These are phyloP conservation scores for Augiades crinisus DNA, from an alignment of 2,888 invertebrate genomes.

Conservation along the genomic window DNA sequence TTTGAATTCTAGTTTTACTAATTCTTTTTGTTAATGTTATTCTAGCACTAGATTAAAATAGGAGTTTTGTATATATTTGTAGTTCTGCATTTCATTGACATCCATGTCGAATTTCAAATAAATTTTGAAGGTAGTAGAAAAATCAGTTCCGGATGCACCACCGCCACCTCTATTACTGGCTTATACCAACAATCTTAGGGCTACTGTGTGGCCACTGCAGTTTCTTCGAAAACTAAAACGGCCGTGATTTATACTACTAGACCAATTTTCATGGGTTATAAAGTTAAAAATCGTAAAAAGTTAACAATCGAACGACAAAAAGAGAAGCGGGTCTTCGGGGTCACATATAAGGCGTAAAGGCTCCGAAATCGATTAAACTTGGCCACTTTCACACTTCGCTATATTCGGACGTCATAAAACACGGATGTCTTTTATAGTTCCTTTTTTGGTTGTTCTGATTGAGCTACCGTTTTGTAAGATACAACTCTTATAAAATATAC, in stretches of 20 bases:
- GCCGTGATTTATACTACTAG: neutral
- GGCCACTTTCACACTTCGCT: conserved; percentile 29
- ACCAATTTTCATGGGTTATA: neutral
- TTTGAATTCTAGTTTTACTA: too few species aligned
- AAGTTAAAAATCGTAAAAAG: conserved; percentile 14
- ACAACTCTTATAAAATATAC: too few species aligned
- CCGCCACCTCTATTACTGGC: too few species aligned
- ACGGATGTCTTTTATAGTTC: conserved; percentile 18
- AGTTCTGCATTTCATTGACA: too few species aligned
- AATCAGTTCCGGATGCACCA: too few species aligned
- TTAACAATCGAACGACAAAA: neutral
- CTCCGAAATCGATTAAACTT: conserved; percentile 35
- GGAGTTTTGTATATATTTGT: too few species aligned
- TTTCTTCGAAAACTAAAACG: neutral
- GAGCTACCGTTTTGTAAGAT: conserved; percentile 3
- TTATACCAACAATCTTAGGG: too few species aligned
- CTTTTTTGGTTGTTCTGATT: conserved; percentile 9
- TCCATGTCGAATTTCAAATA: too few species aligned
- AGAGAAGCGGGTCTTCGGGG: conserved; percentile 28
- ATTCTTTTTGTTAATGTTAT: too few species aligned
- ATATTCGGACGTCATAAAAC: conserved; percentile 33
- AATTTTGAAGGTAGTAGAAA: too few species aligned
- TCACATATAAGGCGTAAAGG: conserved; percentile 29
- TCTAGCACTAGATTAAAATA: too few species aligned
- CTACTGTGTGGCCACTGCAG: too few species aligned